These are phyloP conservation scores for Cynaeus angustus DNA, from an alignment of 2,888 invertebrate species.

Conservation along the genomic window DNA sequence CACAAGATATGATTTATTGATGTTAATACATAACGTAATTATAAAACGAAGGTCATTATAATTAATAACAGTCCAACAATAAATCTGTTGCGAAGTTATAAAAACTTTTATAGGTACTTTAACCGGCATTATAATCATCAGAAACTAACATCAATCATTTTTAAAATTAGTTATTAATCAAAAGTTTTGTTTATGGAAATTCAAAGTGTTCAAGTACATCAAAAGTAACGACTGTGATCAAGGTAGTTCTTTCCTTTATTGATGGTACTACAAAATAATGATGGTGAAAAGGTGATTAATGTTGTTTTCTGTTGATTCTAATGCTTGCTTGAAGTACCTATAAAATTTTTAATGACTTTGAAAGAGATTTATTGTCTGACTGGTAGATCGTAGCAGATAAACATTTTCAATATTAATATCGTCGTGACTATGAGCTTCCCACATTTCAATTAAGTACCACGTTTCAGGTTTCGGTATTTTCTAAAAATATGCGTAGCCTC, in stretches of 20 bases:
- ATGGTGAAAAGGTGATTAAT: conserved; percentile 49
- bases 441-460: conserved; percentile 34
- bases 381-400: conserved; percentile 39
- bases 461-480: conserved; percentile 20
- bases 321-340: conserved; percentile 43
- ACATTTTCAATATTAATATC: conserved; percentile 36
- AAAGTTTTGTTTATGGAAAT: neutral
- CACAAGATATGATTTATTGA: conserved; percentile 50
- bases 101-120: conserved; percentile 1
- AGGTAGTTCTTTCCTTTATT: no score
- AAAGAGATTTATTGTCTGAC: conserved; percentile 39
- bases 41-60: conserved; percentile 48
- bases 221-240: no score
- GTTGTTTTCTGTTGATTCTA: conserved; percentile 49
- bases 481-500: conserved; percentile 13
- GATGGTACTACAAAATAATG: conserved; percentile 17
- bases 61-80: conserved; percentile 40
- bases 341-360: conserved; percentile 34
- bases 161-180: neutral
- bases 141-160: neutral
- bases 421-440: conserved; percentile 25
- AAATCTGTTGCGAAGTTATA: conserved; percentile 4
- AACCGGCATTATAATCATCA: neutral
- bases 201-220: no score
- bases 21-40: conserved; percentile 49